These are phyloP conservation scores for Ambastaia sidthimunki DNA, from an alignment of 2,797 vertebrate genomes.

Conservation along the genomic window DNA sequence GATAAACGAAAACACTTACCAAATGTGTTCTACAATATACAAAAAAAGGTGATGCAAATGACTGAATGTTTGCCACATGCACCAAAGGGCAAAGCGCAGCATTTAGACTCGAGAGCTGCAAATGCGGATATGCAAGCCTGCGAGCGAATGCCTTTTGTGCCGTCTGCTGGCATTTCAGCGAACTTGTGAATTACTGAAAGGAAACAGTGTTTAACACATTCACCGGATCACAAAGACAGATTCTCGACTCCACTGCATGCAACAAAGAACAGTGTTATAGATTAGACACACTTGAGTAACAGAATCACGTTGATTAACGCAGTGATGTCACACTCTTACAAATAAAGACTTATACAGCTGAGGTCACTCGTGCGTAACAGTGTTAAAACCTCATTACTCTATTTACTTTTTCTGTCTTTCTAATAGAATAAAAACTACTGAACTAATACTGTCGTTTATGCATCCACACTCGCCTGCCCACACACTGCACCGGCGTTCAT, in stretches of 20 bases:
- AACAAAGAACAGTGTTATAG: neutral
- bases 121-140: neutral
- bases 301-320: neutral
- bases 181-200: neutral
- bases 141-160: neutral
- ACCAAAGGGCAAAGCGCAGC: neutral
- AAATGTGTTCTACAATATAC: neutral
- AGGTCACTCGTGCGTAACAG: slow-evolving; percentile 14
- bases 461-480: slow-evolving; percentile 27
- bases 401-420: neutral
- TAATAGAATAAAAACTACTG: slow-evolving; percentile 24
- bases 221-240: neutral
- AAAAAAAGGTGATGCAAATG: neutral
- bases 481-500: slow-evolving; percentile 22
- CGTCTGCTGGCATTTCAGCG: neutral
- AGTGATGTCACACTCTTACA: neutral
- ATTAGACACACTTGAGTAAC: neutral
- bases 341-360: neutral
- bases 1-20: neutral
- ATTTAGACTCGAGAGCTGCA: neutral
- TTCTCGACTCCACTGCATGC: neutral
- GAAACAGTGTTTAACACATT: slow-evolving; percentile 3
- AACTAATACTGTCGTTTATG: slow-evolving; percentile 15
- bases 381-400: slow-evolving; percentile 12
- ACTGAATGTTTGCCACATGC: neutral